These are phyloP conservation scores for Solenopsis fugax DNA, from an alignment of 1,140 invertebrate species.

Conservation along the genomic window DNA sequence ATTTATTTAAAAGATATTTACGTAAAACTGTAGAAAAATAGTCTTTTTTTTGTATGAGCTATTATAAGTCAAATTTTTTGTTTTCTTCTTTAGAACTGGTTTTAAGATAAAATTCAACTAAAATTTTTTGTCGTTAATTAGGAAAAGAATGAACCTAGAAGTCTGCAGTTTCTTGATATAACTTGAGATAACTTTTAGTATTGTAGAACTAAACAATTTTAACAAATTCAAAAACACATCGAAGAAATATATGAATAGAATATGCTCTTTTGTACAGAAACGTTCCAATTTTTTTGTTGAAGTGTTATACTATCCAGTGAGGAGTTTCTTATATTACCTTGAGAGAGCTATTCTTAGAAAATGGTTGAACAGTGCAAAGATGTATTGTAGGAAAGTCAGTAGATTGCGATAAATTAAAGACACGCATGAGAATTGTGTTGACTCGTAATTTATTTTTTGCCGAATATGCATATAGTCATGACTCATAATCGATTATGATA, in stretches of 20 bases:
- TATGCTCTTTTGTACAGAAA: neutral
- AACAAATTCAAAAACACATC: neutral
- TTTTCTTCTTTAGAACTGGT: too few relatives aligned
- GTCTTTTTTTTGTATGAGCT: too few relatives aligned
- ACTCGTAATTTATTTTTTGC: conserved; percentile 15
- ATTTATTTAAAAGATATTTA: too few relatives aligned
- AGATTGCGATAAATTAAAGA: conserved; percentile 6
- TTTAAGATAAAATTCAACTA: too few relatives aligned
- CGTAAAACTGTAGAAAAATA: too few relatives aligned
- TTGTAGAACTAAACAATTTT: too few relatives aligned
- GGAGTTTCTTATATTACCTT: neutral
- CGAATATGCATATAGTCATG: neutral
- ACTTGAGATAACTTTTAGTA: too few relatives aligned
- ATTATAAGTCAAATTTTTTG: too few relatives aligned
- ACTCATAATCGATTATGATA: conserved; percentile 7
- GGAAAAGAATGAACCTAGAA: too few relatives aligned
- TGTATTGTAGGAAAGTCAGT: neutral
- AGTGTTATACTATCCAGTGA: neutral
- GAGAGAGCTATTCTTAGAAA: neutral
- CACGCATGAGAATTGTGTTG: neutral
- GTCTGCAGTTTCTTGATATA: too few relatives aligned
- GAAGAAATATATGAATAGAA: neutral
- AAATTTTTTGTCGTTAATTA: too few relatives aligned
- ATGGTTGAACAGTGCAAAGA: neutral
- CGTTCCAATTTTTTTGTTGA: neutral